Percentiles rank a stretch among this genome's conserved stretches.
Conservation (phyloP, 1,140 invertebrate genomes). For the Drosophila sulfurigaster region DNA sequence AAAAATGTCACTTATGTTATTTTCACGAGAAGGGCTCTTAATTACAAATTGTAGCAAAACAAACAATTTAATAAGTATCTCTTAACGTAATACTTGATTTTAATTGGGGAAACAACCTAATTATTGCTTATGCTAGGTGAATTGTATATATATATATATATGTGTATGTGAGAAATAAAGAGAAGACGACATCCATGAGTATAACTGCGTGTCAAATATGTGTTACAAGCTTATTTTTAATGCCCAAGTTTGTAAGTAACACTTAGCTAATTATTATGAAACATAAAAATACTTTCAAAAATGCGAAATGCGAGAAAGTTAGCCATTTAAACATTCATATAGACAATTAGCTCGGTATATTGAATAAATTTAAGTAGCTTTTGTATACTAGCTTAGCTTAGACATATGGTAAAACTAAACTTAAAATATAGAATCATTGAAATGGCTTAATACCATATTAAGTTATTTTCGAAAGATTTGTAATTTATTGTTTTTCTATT, state of each 20-base stretch:
- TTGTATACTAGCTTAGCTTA: slow-evolving; percentile 80
- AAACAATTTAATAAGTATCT: neutral
- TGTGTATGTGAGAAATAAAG: slow-evolving; percentile 21
- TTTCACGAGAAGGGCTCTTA: too few species aligned
- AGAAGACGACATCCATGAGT: neutral
- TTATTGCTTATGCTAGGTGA: slow-evolving; percentile 72
- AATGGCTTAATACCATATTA: slow-evolving; percentile 61
- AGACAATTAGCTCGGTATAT: slow-evolving; percentile 49
- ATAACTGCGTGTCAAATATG: slow-evolving; percentile 19
- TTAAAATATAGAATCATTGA: slow-evolving; percentile 30
- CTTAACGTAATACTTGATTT: neutral
- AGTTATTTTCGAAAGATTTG: slow-evolving; percentile 34
- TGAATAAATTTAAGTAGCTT: slow-evolving; percentile 73
- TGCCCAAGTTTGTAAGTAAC: slow-evolving; percentile 74
- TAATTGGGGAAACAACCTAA: slow-evolving; percentile 45
- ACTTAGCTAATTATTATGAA: slow-evolving; percentile 71
- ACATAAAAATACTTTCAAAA: slow-evolving; percentile 42
- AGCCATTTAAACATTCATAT: slow-evolving; percentile 63
- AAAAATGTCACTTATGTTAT: too few species aligned
- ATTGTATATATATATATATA: slow-evolving; percentile 25
- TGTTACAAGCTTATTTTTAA: slow-evolving; percentile 64
- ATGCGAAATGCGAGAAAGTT: slow-evolving; percentile 38
- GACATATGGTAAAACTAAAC: slow-evolving; percentile 36
- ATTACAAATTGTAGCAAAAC: neutral
- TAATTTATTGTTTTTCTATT: slow-evolving; percentile 57